Percentiles rank a stretch among this genome's conserved stretches.
These are phyloP conservation scores for Porphyrio hochstetteri DNA, from an alignment of 2,113 vertebrate genomes.

Conservation along the genomic window DNA sequence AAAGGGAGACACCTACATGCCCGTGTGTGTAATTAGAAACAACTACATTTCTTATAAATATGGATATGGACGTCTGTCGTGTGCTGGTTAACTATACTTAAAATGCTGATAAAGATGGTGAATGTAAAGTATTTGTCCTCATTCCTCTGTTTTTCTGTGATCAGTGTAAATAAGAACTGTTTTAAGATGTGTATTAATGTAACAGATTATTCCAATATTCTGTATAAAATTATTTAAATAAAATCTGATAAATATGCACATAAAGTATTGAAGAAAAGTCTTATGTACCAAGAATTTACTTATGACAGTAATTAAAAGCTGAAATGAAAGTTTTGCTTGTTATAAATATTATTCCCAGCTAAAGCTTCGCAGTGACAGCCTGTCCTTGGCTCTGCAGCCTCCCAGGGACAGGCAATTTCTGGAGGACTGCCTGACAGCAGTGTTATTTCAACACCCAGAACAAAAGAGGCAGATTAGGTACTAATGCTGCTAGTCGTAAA, in stretches of 20 bases:
- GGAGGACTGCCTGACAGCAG: background rate
- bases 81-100: conserved; percentile 20
- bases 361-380: background rate
- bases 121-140: conserved; percentile 54
- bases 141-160: conserved; percentile 49
- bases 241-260: conserved; percentile 70
- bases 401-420: background rate
- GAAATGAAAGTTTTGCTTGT: background rate
- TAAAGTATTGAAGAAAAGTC: conserved; percentile 46
- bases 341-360: background rate
- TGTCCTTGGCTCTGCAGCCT: background rate
- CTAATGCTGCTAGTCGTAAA: background rate
- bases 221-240: conserved; percentile 66
- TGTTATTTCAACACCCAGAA: background rate
- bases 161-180: conserved; percentile 65
- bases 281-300: conserved; percentile 51
- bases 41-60: conserved; percentile 47
- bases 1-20: background rate
- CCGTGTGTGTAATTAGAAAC: background rate
- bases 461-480: background rate
- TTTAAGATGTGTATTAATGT: conserved; percentile 57
- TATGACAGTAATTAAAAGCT: conserved; percentile 29
- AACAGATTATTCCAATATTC: conserved; percentile 40
- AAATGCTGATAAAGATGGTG: conserved; percentile 41
- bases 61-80: conserved; percentile 12